Conservation (phyloP, 2,797 vertebrate species). For the Schizothorax lantsangensis region DNA sequence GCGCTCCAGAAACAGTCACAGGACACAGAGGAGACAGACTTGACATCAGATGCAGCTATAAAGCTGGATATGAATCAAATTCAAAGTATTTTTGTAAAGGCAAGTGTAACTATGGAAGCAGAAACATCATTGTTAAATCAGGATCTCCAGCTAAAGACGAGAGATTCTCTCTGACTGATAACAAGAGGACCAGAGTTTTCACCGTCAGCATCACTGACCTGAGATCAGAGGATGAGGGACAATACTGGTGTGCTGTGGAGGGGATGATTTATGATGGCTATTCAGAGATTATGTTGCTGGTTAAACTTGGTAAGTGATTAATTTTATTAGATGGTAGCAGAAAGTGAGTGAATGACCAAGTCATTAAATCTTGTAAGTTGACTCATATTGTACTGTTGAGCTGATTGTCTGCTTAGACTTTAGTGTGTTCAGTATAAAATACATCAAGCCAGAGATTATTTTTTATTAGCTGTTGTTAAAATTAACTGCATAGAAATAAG, state of each 20-base stretch:
- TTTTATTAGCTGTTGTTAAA: background rate
- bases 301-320: background rate
- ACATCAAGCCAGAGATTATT: too few relatives aligned
- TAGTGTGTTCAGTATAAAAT: too few relatives aligned
- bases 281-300: background rate
- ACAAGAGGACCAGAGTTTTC: conserved; percentile 3
- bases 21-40: background rate
- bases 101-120: rapidly evolving
- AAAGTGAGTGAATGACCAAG: too few relatives aligned
- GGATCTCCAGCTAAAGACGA: background rate
- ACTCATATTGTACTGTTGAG: too few relatives aligned
- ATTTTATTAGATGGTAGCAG: too few relatives aligned
- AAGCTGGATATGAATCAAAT: background rate
- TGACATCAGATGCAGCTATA: background rate
- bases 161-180: conserved; percentile 12
- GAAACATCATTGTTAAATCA: background rate
- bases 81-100: conserved; percentile 33
- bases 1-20: background rate
- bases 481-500: background rate
- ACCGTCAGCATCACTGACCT: conserved; percentile 34
- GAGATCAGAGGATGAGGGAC: background rate
- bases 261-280: background rate
- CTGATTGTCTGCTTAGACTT: too few relatives aligned
- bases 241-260: background rate
- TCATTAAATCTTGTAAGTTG: too few relatives aligned